Evolutionary conservation across 2,797 vertebrate genomes (phyloP), one percentile per base, ranked within the genome.

Genomic region (Pyrocephalus nanus): DNA sequence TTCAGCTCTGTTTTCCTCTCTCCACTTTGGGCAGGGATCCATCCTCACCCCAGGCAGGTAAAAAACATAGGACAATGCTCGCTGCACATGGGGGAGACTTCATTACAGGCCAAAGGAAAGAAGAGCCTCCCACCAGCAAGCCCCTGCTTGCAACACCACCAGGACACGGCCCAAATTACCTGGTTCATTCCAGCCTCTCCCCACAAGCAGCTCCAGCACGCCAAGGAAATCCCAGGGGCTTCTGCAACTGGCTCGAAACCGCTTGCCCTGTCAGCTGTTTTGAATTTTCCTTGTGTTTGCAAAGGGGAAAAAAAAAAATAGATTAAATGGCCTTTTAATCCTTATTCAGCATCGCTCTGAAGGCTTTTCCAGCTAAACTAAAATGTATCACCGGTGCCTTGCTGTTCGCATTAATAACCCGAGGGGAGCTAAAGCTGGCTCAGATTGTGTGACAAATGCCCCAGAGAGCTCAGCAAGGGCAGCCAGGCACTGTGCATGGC

Each of bases 211-310:
- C 14, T 60, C 12, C 54, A 65, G 62, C 72, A 40, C 0, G 8
- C 47, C n/a, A 75, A 77, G 66, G 73, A 81, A 93, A 92, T 72
- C 86, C 77, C 91, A 72, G 21, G 73, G 81, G 86, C 77, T 91
- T 80, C 91, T 72, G 77, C 74, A 91, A 50, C 30, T 65, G 81
- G 89, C 86, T 92, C 36, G 30, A 58, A 81, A 74, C n/a, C 67
- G 54, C 67, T 5, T 1, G 60, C 58, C 86, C 67, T 32, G n/a
- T 48, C 96, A 96, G 95, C 92, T 95, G 96, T 64, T 94, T 96
- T 87, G 84, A 91, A 95, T 95, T 95, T 89, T 72, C 89, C 84
- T 72, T 58, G 60, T 85, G 91, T 82, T 87, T 93, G 89, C 57
- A 84, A 75, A 86, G 61, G 45, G 8, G 76, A 58, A 86, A 90